Evolutionary conservation across 2,888 invertebrate species (phyloP).

Genomic region (Plagodis pulveraria): DNA sequence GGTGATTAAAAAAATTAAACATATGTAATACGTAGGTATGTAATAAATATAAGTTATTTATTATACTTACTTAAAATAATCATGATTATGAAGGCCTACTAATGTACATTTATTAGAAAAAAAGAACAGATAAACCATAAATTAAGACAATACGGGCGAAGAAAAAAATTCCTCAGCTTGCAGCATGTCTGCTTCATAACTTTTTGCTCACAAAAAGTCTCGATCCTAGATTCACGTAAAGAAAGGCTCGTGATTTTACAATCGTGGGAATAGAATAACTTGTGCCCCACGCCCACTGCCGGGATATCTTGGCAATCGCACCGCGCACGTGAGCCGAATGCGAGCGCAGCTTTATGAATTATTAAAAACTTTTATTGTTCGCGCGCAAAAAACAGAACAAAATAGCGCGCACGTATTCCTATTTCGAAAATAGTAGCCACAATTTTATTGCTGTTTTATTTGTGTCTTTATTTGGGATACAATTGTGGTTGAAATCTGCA

Average conservation of each 20-base stretch:
- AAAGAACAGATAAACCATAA: too few relatives aligned
- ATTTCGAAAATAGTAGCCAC: constrained; percentile 75
- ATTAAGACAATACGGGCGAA: background rate
- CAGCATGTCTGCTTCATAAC: constrained; percentile 3
- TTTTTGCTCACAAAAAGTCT: constrained; percentile 23
- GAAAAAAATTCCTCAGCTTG: constrained; percentile 3
- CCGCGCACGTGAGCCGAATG: constrained; percentile 73
- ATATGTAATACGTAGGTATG: too few relatives aligned
- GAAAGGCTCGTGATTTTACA: constrained; percentile 73
- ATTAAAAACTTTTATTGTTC: constrained; percentile 80
- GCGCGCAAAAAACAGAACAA: constrained; percentile 69
- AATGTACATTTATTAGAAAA: too few relatives aligned
- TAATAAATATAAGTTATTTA: too few relatives aligned
- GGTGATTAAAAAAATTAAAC: too few relatives aligned
- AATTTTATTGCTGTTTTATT: constrained; percentile 72
- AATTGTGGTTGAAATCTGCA: too few relatives aligned
- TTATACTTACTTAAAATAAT: too few relatives aligned
- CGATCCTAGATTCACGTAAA: constrained; percentile 55
- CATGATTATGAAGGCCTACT: too few relatives aligned
- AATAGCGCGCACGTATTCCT: constrained; percentile 64
- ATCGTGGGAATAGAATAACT: constrained; percentile 79
- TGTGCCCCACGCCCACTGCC: constrained; percentile 49
- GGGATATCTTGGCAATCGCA: constrained; percentile 65
- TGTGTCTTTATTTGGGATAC: constrained; percentile 72
- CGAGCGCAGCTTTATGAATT: constrained; percentile 75